Conservation (phyloP, 1,140 invertebrate species). For the Cotesia vestalis region DNA sequence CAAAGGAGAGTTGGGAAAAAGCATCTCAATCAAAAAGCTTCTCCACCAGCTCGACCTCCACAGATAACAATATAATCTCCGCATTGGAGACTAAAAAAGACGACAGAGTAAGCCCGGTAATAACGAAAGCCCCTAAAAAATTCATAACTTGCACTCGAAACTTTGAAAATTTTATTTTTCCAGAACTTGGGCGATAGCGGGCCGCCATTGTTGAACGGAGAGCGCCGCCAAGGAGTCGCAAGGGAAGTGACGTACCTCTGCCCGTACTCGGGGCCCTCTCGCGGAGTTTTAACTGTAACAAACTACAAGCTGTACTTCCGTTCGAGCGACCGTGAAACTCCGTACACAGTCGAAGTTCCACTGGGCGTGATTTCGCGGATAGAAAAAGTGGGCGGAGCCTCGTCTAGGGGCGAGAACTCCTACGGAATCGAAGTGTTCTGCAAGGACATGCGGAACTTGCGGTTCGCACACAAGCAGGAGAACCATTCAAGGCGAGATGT, state of each 20-base stretch:
- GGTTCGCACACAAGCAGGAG: conserved; percentile 96
- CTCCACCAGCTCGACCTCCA: conserved; percentile 72
- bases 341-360: conserved; percentile 91
- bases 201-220: conserved; percentile 84
- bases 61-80: conserved; percentile 69
- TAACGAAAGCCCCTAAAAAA: conserved; percentile 15
- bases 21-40: conserved; percentile 71
- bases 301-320: conserved; percentile 95
- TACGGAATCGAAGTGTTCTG: conserved; percentile 99
- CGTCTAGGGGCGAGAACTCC: conserved; percentile 94
- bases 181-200: conserved; percentile 71
- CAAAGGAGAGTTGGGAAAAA: conserved; percentile 66
- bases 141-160: neutral
- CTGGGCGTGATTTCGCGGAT: conserved; percentile 94
- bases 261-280: conserved; percentile 88
- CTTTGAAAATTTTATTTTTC: conserved; percentile 31
- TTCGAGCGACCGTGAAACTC: conserved; percentile 81
- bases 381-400: conserved; percentile 96
- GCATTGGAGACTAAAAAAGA: conserved; percentile 65
- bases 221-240: conserved; percentile 84
- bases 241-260: conserved; percentile 95
- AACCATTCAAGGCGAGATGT: conserved; percentile 95
- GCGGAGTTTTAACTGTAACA: conserved; percentile 90
- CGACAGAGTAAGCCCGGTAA: conserved; percentile 57
- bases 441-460: conserved; percentile 91